Conservation (phyloP, 2,888 invertebrate genomes). For the Cartodere bifasciata region DNA sequence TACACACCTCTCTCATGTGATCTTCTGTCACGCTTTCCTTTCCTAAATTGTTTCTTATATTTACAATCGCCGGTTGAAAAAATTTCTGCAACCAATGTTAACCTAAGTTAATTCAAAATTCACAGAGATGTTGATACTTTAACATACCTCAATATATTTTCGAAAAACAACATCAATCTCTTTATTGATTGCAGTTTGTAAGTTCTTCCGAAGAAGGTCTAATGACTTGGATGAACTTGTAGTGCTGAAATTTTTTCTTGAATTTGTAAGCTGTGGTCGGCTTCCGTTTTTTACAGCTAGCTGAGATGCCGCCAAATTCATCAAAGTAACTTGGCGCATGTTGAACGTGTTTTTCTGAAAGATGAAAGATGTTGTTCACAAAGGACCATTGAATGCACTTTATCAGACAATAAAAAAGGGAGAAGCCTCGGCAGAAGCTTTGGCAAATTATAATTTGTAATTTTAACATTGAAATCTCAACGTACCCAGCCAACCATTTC, state of each 20-base stretch:
- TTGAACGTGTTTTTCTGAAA: constrained; percentile 45
- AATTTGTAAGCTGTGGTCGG: constrained; percentile 25
- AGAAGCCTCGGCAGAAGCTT: too few relatives aligned
- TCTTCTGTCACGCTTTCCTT: constrained; percentile 64
- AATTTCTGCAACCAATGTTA: constrained; percentile 44
- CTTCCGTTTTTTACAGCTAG: constrained; percentile 45
- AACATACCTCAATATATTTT: constrained; percentile 67
- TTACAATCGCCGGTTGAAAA: constrained; percentile 67
- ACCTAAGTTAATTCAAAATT: too few relatives aligned
- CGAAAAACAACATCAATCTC: constrained; percentile 67
- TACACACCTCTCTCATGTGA: constrained; percentile 59
- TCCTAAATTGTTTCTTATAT: constrained; percentile 63
- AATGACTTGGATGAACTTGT: constrained; percentile 44
- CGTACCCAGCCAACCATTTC: constrained; percentile 36
- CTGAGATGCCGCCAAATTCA: constrained; percentile 52
- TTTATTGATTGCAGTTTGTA: constrained; percentile 65
- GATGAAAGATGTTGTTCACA: constrained; percentile 9
- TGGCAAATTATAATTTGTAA: constrained; percentile 2
- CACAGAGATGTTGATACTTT: too few relatives aligned
- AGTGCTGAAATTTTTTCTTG: constrained; percentile 35
- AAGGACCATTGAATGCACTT: background rate
- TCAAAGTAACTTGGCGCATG: constrained; percentile 58
- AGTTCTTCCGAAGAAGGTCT: constrained; percentile 59
- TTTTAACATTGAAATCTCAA: constrained; percentile 7
- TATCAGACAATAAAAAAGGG: too few relatives aligned